Evolutionary conservation across 2,113 vertebrate species (phyloP), one percentile per base, ranked within the genome.

Genomic region (Poeciliopsis turrubarensis): DNA sequence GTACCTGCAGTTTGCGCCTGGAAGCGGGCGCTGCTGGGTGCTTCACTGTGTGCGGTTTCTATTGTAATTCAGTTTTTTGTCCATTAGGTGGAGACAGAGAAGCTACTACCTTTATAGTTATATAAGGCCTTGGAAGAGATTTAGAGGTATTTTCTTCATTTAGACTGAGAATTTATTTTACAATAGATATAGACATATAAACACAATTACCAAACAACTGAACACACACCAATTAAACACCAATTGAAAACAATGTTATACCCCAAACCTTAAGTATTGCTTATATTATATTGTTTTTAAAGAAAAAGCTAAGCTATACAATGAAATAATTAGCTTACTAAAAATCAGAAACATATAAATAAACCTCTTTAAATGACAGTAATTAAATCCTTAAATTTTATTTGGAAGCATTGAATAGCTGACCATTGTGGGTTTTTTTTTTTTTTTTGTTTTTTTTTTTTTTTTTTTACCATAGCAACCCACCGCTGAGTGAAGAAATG

Each of bases 401-500:
- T 34, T 4, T 66, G 25, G 1, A 54, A 10, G 22, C 32, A 11
- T 22, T 2, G 51, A 19, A 60, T 68, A 0, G 6, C 26, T 72
- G 4, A 70, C 13, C 5, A 2, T 2, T 11, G 11, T 37, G n/a
- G n/a, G n/a, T n/a, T n/a, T n/a, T n/a, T n/a, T n/a, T n/a, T n/a
- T n/a, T n/a, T n/a, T n/a, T 25, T 57, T 5, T 82, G 9, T 70
- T 0, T 25, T 25, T 47, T 11, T 2, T 3, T 37, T 37, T 0
- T 7, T 84, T 11, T 70, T 80, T 8, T 57, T 27, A n/a, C 14
- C 0, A 10, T 78, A 99, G 98, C 92, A 97, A 99, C 86, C 98
- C 98, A 87, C 98, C 98, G 0, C 90, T 99, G 72, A 99, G 98
- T 34, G 97, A 98, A 94, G 98, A 99, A 79, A 99, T 98, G 97